Conservation (phyloP, 2,888 invertebrate genomes). For the Nomada fabriciana region DNA sequence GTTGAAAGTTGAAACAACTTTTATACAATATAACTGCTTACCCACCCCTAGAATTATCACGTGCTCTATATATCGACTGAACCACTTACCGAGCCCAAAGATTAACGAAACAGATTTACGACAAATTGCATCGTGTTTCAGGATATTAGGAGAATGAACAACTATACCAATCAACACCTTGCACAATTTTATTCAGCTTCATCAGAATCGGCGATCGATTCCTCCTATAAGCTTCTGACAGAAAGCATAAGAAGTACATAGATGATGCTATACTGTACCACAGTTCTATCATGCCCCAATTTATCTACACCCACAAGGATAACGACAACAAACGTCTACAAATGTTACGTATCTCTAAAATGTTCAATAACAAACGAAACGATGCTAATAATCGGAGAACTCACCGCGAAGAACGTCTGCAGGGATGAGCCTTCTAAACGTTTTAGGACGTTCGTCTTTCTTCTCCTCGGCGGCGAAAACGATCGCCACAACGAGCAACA, state of each 20-base stretch:
- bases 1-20: too few relatives aligned
- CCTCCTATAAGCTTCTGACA: not conserved
- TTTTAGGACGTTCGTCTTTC: slow-evolving; percentile 87
- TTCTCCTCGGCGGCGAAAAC: slow-evolving; percentile 85
- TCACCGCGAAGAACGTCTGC: slow-evolving; percentile 96
- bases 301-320: not conserved
- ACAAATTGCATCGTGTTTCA: not conserved
- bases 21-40: too few relatives aligned
- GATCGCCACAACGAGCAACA: slow-evolving; percentile 86
- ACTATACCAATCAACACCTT: not conserved
- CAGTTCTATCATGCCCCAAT: not conserved
- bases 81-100: too few relatives aligned
- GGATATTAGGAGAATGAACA: not conserved
- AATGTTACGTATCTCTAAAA: not conserved
- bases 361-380: not conserved
- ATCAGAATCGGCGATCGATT: not conserved
- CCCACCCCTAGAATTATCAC: too few relatives aligned
- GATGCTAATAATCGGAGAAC: slow-evolving; percentile 72
- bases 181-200: not conserved
- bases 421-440: slow-evolving; percentile 93
- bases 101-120: not conserved
- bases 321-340: not conserved
- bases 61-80: too few relatives aligned
- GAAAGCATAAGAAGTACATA: not conserved
- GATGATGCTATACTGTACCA: not conserved